Conservation (phyloP, 2,797 vertebrate genomes). For the Sebastes elongatus region DNA sequence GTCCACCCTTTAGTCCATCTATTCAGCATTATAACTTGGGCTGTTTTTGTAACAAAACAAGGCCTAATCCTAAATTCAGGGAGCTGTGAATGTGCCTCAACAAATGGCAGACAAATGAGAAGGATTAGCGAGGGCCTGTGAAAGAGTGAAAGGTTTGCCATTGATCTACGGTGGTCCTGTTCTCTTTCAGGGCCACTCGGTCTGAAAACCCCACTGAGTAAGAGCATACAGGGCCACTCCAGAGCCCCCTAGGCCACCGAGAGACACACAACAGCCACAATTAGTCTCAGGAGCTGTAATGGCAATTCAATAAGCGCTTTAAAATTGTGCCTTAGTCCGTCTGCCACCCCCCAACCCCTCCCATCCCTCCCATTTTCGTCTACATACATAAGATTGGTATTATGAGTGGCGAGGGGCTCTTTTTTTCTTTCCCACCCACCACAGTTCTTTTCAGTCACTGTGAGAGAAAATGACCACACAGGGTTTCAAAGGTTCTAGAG, state of each 20-base stretch:
- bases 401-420: conserved; percentile 76
- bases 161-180: conserved; percentile 86
- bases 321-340: conserved; percentile 77
- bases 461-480: conserved; percentile 82
- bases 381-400: conserved; percentile 83
- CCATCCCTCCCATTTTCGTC: conserved; percentile 70
- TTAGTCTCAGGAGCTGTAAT: conserved; percentile 84
- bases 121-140: conserved; percentile 82
- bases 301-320: conserved; percentile 83
- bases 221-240: conserved; percentile 83
- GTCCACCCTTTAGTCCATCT: conserved; percentile 70
- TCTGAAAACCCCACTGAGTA: conserved; percentile 82
- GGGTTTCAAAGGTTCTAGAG: conserved; percentile 80
- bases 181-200: conserved; percentile 83
- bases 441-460: conserved; percentile 79
- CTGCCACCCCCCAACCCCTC: conserved; percentile 68
- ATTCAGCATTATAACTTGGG: conserved; percentile 80
- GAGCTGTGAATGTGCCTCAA: conserved; percentile 84
- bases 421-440: conserved; percentile 78
- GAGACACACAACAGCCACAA: conserved; percentile 82
- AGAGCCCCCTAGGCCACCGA: conserved; percentile 78
- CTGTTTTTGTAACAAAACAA: conserved; percentile 88
- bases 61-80: conserved; percentile 85
- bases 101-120: conserved; percentile 86
- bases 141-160: conserved; percentile 83